Base-by-base conservation (phyloP, 2,888 invertebrate species). In the Dinocampus coccinellae region DNA sequence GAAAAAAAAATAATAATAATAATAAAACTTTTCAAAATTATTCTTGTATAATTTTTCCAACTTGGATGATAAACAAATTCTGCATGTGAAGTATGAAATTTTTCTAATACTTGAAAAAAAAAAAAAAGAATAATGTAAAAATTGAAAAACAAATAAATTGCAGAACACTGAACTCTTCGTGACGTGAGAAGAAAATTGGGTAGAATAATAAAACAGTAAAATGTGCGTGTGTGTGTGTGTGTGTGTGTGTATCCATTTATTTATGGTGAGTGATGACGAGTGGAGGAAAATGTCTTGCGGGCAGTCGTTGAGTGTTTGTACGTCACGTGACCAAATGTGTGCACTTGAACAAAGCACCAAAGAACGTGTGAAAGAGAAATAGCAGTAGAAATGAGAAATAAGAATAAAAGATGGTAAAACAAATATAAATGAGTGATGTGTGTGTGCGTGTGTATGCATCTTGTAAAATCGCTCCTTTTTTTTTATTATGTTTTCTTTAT, bases 291-390 rank as follows among this genome's bases (percentile, higher is more conserved):
- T 39, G 42, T 62, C 62, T 62, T 53, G 52, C 34, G 68, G 61
- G 68, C 47, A 69, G 39, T 58, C 57, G 9, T 10, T 24, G 47
- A 70, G 69, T 70, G 69, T 70, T 63, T 63, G 57, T 58, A 62
- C 39, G 29, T 63, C 57, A 69, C 70, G 58, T 64, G 64, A 64
- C 58, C 47, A 16, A 58, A 47, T 24, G 69, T 69, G 42, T 64
- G 70, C 58, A 58, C 47, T 58, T 39, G 61, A 53, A 34, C 33
- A 16, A 4, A 36, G 42, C 26, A 24, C 2, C 11, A 13, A 20
- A 16, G 20, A 33, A 60, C 3, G 29, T 29, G 3, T 20, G 36
- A 26, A 39, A 36, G 33, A 3, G 24, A n/a, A 24, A 55, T 33
- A 66, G 26, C 24, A 11, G 33, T 39, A 10, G 2, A 36, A 36